A percentile compares a stretch with the other conserved stretches of the same genome.
Evolutionary conservation across 2,797 vertebrate genomes (phyloP).

Genomic region (Sebastes steindachneri): DNA sequence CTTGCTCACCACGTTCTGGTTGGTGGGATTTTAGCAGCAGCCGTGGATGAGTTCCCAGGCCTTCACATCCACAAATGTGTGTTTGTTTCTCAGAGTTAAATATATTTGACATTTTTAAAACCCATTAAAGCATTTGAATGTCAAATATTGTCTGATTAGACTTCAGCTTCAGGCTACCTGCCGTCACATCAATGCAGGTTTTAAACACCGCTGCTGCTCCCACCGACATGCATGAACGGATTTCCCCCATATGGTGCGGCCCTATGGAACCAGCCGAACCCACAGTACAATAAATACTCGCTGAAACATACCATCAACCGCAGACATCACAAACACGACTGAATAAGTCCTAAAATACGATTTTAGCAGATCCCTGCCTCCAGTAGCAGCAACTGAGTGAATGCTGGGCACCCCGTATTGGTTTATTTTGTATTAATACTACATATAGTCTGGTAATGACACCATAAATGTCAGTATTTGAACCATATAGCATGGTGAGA

Average conservation of each 20-base stretch:
- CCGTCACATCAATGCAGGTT: neutral
- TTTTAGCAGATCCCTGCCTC: neutral
- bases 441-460: neutral
- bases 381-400: neutral
- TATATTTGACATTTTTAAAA: conserved; percentile 25
- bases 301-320: conserved; percentile 26
- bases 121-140: neutral
- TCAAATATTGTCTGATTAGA: neutral
- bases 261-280: conserved; percentile 36
- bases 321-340: conserved; percentile 35
- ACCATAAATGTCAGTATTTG: neutral
- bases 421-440: neutral
- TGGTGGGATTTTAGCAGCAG: conserved; percentile 45
- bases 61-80: conserved; percentile 25
- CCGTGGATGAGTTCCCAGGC: conserved; percentile 57
- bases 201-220: conserved; percentile 6
- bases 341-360: conserved; percentile 4
- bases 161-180: conserved; percentile 1
- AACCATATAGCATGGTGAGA: neutral
- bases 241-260: conserved; percentile 28
- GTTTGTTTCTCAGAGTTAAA: neutral
- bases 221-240: conserved; percentile 28
- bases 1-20: conserved; percentile 46
- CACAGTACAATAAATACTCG: conserved; percentile 45
- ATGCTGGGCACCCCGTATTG: neutral